Evolutionary conservation across 2,797 vertebrate species (phyloP).

Genomic region (Amphiprion clarkii): DNA sequence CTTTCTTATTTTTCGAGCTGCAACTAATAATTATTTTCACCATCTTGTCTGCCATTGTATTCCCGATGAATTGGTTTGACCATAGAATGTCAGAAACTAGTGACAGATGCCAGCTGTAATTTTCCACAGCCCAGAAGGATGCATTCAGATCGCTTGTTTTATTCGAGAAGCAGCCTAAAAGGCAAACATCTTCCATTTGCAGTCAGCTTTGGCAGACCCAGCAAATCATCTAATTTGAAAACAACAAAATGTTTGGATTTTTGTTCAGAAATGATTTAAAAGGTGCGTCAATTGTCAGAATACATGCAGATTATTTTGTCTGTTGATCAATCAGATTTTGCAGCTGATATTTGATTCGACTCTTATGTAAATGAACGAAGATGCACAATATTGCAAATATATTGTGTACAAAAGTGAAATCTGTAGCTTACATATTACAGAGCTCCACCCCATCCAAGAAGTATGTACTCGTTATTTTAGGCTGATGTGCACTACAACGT

Average conservation of each 20-base stretch:
- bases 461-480: constrained; percentile 45
- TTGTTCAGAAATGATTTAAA: not conserved
- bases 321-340: not conserved
- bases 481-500: constrained; percentile 68
- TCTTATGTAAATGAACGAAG: constrained; percentile 7
- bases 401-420: constrained; percentile 30
- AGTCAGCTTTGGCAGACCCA: not conserved
- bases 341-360: constrained; percentile 25
- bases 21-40: not conserved
- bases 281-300: too few species aligned
- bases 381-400: constrained; percentile 33
- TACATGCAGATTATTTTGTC: too few species aligned
- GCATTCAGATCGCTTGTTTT: too few species aligned
- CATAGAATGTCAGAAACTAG: not conserved
- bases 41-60: not conserved
- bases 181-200: not conserved
- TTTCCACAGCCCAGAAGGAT: not conserved
- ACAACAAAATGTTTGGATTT: not conserved
- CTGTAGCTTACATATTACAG: constrained; percentile 33
- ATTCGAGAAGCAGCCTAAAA: too few species aligned
- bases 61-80: not conserved
- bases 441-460: constrained; percentile 39
- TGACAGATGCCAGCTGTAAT: not conserved
- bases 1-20: constrained; percentile 8
- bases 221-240: not conserved